Base-by-base conservation (phyloP, 2,888 invertebrate genomes). In the Hemaris fuciformis region DNA sequence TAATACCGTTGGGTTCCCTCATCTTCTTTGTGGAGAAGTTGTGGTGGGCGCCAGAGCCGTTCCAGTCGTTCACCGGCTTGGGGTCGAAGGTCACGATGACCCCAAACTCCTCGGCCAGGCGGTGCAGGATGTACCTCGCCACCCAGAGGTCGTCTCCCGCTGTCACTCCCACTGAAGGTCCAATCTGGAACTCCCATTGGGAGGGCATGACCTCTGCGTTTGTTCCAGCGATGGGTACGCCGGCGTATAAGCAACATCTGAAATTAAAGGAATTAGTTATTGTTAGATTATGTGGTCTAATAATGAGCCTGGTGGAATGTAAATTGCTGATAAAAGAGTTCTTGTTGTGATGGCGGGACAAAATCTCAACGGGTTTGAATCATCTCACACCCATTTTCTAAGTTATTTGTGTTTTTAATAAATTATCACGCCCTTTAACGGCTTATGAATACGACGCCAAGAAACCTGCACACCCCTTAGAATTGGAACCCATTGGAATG, bases 131-230 rank as follows among this genome's bases (percentile, higher is more conserved):
- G 85, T 96, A 98, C 60, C 98, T 94, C 0, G 98, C 95, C 75
- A 98, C 93, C 98, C 98, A 98, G 57, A 98, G 91, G 76, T 98
- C 96, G 75, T 98, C 98, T 0, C 94, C 97, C 48, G 96, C 95
- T 2, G 93, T 86, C 64, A 98, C 97, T 0, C 98, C 98, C 62
- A 96, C 94, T 64, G 98, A 97, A 0, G 98, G 98, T 0, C 99
- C 99, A 3, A 99, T 96, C 91, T 98, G 98, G 93, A 95, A 97
- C 87, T 97, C 97, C 97, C 97, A 97, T 90, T 98, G 99, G 10
- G 98, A 97, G 0, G 99, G 99, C 99, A 99, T 99, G 61, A 99
- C 99, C 90, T 99, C 99, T 0, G 99, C 99, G 84, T 99, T 99
- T 61, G 97, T 97, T 60, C 99, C 99, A 38, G 97, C 94, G 71